Evolutionary conservation across 2,797 vertebrate species (phyloP), one percentile per base, ranked within the genome.

Genomic region (Fistularia tabacaria): DNA sequence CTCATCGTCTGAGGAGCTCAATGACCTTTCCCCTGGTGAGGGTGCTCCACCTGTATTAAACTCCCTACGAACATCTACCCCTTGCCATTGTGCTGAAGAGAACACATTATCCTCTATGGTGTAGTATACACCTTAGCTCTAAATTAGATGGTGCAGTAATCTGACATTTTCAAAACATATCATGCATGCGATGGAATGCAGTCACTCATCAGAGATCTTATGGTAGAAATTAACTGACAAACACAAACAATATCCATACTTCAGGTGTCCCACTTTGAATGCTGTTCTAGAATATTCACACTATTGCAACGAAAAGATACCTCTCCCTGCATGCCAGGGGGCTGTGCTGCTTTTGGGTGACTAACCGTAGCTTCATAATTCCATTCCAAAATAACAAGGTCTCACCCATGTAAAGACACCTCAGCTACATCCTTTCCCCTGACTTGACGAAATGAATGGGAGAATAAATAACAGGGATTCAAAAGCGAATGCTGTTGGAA

Each of bases 1-100:
- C 51, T 99, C 96, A 40, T 99, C 97, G 52, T 99, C 96, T 0
- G 95, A 96, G 59, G 97, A 99, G 81, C 92, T 98, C 74, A 99
- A 95, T 83, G 97, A 99, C 91, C 92, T 98, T 66, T 95, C 92
- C 12, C 95, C 96, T 13, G 91, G 90, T 0, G 97, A 98, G 46
- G 94, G 91, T 14, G 72, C 54, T 9, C 75, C 76, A 39, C 89
- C 93, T 73, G 81, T 91, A 36, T 86, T 90, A 1, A 91, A 94
- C 79, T 89, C 93, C 73, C 89, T 94, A 89, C 92, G 94, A 91
- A 97, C 88, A 81, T 85, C 90, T 50, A 49, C 78, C 61, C 85
- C 85, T 11, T 85, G 81, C 55, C 88, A 89, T 66, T 90, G 82
- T 70, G 64, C 88, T 7, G 91, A 91, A 48, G 90, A 92, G 66